A percentile compares a stretch with the other conserved stretches of the same genome.
Evolutionary conservation across 2,888 invertebrate genomes (phyloP).

Genomic region (Troilus luridus): DNA sequence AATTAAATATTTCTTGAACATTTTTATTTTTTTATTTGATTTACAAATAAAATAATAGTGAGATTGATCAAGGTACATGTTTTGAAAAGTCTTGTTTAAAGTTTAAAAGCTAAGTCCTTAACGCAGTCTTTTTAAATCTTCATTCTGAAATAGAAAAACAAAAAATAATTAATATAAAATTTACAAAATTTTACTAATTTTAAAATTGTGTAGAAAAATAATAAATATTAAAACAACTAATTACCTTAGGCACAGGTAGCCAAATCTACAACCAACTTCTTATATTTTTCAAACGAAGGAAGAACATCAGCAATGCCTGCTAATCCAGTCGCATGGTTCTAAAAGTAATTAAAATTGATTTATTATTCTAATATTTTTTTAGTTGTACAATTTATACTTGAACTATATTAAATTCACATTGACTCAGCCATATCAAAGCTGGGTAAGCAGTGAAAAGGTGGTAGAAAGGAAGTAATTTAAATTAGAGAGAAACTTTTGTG

Average conservation of each 20-base stretch:
- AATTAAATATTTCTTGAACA: neutral
- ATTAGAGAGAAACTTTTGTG: neutral
- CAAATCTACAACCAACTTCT: conserved; percentile 63
- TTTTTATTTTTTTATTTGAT: neutral
- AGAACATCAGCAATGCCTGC: conserved; percentile 62
- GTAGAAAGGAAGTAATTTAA: too few species aligned
- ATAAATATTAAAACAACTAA: neutral
- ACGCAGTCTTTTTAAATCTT: conserved; percentile 20
- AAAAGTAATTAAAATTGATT: conserved; percentile 62
- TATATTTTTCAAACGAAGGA: conserved; percentile 62
- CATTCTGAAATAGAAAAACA: neutral
- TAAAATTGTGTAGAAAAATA: neutral
- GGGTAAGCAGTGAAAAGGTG: too few species aligned
- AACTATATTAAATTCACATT: neutral
- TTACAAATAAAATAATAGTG: neutral
- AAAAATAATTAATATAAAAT: neutral
- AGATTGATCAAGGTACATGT: neutral
- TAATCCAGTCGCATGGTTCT: conserved; percentile 71
- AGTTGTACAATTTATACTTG: neutral
- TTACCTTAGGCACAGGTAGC: conserved; percentile 66
- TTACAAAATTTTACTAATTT: neutral
- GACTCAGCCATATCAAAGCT: too few species aligned
- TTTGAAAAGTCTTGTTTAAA: neutral
- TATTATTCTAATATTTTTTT: neutral
- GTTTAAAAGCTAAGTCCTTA: neutral